Percentiles rank a stretch among this genome's conserved stretches.
These are phyloP conservation scores for Machimus rusticus DNA, from an alignment of 2,888 invertebrate species.

Conservation along the genomic window DNA sequence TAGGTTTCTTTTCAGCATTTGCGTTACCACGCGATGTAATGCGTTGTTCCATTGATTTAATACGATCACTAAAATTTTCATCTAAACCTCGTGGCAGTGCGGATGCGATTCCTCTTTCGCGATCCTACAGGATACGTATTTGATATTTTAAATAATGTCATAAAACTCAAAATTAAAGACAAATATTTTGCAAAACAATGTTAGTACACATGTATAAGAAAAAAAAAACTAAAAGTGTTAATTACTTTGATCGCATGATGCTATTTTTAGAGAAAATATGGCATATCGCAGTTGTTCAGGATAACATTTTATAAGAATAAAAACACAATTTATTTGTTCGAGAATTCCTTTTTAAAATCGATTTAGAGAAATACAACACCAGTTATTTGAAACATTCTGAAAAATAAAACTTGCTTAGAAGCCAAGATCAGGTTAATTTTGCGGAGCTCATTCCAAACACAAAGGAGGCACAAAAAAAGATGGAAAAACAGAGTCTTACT, in stretches of 20 bases:
- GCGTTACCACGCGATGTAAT: constrained; percentile 68
- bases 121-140: constrained; percentile 54
- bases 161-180: neutral
- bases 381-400: neutral
- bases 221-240: neutral
- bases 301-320: neutral
- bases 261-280: neutral
- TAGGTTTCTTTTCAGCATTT: constrained; percentile 78
- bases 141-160: neutral
- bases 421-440: neutral
- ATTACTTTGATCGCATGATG: neutral
- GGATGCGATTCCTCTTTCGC: constrained; percentile 62
- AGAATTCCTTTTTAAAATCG: neutral
- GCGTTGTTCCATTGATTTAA: constrained; percentile 81
- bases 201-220: neutral
- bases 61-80: constrained; percentile 64
- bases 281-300: neutral
- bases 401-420: neutral
- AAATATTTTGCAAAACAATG: neutral
- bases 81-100: constrained; percentile 58
- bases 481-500: constrained; percentile 65
- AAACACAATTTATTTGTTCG: neutral
- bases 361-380: neutral
- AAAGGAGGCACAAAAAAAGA: neutral
- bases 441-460: constrained; percentile 1